Percentiles rank a stretch among this genome's conserved stretches.
These are phyloP conservation scores for Actinopyga echinites DNA, from an alignment of 53 echinoderm and acorn worm genomes.

Conservation along the genomic window DNA sequence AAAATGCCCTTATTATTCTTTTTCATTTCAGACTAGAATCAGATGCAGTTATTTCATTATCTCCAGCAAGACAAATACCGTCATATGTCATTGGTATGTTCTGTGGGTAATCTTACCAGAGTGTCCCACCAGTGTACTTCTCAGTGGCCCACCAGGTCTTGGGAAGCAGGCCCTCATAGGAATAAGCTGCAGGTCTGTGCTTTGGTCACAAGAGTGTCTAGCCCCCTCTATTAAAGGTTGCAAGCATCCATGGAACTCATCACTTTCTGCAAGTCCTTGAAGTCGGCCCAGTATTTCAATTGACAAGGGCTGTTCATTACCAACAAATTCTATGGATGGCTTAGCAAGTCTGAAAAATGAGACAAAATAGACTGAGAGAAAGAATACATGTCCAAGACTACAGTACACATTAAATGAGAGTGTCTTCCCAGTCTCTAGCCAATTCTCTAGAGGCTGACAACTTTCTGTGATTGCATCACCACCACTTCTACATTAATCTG, in stretches of 20 bases:
- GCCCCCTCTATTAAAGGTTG: conserved; percentile 75
- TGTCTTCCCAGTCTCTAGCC: neutral
- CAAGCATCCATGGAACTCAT: conserved; percentile 53
- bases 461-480: too few species aligned
- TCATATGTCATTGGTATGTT: neutral
- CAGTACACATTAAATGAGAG: neutral
- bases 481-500: too few species aligned
- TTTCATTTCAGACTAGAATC: neutral
- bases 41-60: neutral
- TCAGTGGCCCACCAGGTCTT: conserved; percentile 83
- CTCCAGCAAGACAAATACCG: neutral
- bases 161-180: conserved; percentile 83
- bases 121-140: conserved; percentile 88
- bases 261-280: conserved; percentile 36
- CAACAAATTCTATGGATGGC: conserved; percentile 84
- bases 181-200: conserved; percentile 46
- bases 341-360: conserved; percentile 72
- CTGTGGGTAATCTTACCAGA: conserved; percentile 50
- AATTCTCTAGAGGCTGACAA: too few species aligned
- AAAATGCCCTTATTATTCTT: too few species aligned
- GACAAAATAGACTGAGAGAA: neutral
- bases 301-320: conserved; percentile 66
- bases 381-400: neutral
- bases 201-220: conserved; percentile 52
- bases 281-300: conserved; percentile 83